Evolutionary conservation across 2,888 invertebrate species (phyloP), one percentile per base, ranked within the genome.

Genomic region (Eulithis testata): DNA sequence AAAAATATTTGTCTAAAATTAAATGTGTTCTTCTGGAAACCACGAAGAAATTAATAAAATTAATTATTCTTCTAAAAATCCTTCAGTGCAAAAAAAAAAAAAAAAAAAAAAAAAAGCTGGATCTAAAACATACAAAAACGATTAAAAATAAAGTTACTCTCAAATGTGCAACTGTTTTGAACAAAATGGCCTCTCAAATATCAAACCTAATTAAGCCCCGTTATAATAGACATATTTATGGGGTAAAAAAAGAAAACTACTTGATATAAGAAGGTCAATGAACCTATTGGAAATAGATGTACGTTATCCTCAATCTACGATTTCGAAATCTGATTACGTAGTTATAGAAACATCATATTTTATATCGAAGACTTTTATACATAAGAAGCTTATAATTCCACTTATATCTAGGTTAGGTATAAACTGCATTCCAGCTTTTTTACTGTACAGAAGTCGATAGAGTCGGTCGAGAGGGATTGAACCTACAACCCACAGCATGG

Each of bases 251-350:
- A 40, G 14, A 9, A 14, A 53, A 14, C 14, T 53, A 40, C 52
- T 52, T 36, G 2, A 50, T 27, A 11, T 27, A 21, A 12, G 6
- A 40, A 37, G 53, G 14, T 36, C 37, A 53, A 53, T 53, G 37
- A 53, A 40, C 53, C 11, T 53, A 36, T 47, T 47, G 14, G 31
- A 31, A 31, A 51, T 31, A n/a, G 6, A 51, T 11, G 31, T 51
- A 11, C n/a, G 31, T 51, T 51, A 31, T 51, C 51, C 51, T 51
- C 51, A 51, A 51, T 31, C n/a, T 31, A 31, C 11, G 51, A 51
- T 51, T 51, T 31, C 51, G 31, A 49, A 49, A 21, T 49, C 21
- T 21, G 21, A 21, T 21, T 21, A 21, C 2, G 8, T 12, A 5
- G 3, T 31, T 31, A 31, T 31, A 31, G 4, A 31, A 31, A 4